Evolutionary conservation across 2,797 vertebrate genomes (phyloP).

Genomic region (Psittacula derbiana): DNA sequence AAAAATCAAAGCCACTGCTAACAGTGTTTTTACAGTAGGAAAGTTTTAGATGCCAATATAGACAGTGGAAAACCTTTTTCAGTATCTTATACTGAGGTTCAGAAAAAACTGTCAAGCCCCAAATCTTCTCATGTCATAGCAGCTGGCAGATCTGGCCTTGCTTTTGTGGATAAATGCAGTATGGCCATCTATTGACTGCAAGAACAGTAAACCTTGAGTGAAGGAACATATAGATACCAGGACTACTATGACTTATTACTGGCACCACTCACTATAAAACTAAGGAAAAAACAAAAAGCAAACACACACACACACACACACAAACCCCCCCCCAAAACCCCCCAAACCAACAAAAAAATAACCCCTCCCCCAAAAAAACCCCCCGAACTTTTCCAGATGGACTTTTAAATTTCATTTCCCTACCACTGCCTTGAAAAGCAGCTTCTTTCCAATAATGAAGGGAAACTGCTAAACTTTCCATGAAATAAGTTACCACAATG

Average conservation of each 20-base stretch:
- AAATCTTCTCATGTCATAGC: background rate
- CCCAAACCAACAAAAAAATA: background rate
- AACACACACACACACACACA: background rate
- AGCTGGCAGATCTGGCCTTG: background rate
- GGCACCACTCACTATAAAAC: background rate
- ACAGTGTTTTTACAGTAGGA: background rate
- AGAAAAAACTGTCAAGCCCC: background rate
- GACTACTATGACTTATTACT: background rate
- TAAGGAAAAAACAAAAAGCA: background rate
- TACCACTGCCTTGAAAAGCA: background rate
- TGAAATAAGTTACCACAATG: constrained; percentile 5
- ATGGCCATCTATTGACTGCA: background rate
- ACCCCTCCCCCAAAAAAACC: too few relatives aligned
- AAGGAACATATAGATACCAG: background rate
- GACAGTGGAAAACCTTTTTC: background rate
- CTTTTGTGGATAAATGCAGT: background rate
- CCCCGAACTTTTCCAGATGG: background rate
- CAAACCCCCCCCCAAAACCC: background rate
- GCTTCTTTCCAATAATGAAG: background rate
- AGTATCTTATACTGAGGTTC: background rate
- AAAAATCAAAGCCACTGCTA: constrained; percentile 4
- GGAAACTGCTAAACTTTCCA: constrained; percentile 14
- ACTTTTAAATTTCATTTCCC: background rate
- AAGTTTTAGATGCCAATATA: background rate
- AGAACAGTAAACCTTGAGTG: background rate